Percentiles rank a stretch among this genome's conserved stretches.
Evolutionary conservation across 1,140 invertebrate genomes (phyloP).

Genomic region (Scaptomyza graminum): DNA sequence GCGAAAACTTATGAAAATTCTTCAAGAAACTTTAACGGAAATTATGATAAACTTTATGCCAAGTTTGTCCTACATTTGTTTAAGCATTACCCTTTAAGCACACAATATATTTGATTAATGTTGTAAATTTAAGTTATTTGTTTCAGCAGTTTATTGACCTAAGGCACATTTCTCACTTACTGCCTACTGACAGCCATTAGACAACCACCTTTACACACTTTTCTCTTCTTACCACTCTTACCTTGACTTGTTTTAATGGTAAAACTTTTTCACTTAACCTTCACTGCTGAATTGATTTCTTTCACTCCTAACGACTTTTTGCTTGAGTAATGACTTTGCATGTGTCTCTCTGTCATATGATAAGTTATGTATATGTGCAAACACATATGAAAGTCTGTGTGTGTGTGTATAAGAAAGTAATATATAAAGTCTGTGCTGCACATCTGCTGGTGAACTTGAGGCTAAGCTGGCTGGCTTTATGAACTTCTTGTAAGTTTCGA

Average conservation of each 20-base stretch:
- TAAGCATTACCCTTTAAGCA: slow-evolving; percentile 16
- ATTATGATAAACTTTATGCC: slow-evolving; percentile 1
- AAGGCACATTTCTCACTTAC: slow-evolving; percentile 34
- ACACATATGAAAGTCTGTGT: slow-evolving; percentile 12
- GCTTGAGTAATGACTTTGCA: slow-evolving; percentile 76
- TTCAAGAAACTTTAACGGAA: slow-evolving; percentile 1
- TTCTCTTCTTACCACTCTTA: slow-evolving; percentile 23
- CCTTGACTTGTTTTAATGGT: slow-evolving; percentile 69
- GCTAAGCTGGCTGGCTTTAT: slow-evolving; percentile 64
- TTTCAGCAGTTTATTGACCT: slow-evolving; percentile 39
- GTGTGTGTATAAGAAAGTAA: slow-evolving; percentile 32
- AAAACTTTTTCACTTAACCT: slow-evolving; percentile 79
- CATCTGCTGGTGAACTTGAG: slow-evolving; percentile 29
- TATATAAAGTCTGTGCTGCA: slow-evolving; percentile 49
- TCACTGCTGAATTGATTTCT: slow-evolving; percentile 72
- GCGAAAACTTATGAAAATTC: not conserved
- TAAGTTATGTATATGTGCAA: slow-evolving; percentile 45
- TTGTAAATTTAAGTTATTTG: slow-evolving; percentile 13
- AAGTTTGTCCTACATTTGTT: slow-evolving; percentile 7
- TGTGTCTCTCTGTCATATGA: slow-evolving; percentile 60
- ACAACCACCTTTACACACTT: slow-evolving; percentile 2
- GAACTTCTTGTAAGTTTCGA: slow-evolving; percentile 62
- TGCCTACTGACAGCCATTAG: slow-evolving; percentile 33
- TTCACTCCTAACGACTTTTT: slow-evolving; percentile 70
- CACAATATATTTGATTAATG: slow-evolving; percentile 43